These are phyloP conservation scores for Aphis craccivora DNA, from an alignment of 1,140 invertebrate species.

Conservation along the genomic window DNA sequence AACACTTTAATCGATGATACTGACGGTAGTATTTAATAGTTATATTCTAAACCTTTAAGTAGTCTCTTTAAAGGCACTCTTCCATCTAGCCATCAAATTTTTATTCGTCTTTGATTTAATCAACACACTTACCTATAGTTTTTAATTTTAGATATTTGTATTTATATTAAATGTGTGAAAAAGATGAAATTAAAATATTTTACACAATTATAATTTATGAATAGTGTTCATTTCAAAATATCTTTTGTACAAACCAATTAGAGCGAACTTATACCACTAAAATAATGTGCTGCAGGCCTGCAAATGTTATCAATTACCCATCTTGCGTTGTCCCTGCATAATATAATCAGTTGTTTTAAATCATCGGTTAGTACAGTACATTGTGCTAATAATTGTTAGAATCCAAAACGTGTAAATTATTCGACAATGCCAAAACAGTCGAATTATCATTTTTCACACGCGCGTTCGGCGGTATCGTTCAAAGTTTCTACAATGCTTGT, in stretches of 20 bases:
- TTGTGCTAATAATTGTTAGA: conserved; percentile 3
- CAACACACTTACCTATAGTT: neutral
- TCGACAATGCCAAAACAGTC: neutral
- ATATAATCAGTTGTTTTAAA: conserved; percentile 25
- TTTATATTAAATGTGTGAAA: neutral
- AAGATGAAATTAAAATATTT: neutral
- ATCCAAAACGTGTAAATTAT: conserved; percentile 33
- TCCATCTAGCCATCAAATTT: neutral
- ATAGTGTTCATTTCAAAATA: neutral
- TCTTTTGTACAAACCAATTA: neutral
- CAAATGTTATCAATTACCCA: neutral
- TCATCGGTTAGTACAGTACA: neutral
- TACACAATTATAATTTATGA: neutral
- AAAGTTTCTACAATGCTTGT: conserved; percentile 29
- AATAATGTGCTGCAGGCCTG: neutral
- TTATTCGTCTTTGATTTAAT: neutral
- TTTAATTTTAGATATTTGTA: neutral
- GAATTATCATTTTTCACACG: conserved; percentile 40
- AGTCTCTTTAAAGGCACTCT: neutral
- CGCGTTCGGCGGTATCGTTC: neutral
- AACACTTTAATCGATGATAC: neutral
- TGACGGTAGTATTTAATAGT: neutral
- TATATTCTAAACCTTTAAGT: neutral
- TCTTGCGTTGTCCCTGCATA: neutral
- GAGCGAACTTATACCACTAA: neutral